Conservation (phyloP, 2,797 vertebrate species). For the Pogoniulus pusillus region DNA sequence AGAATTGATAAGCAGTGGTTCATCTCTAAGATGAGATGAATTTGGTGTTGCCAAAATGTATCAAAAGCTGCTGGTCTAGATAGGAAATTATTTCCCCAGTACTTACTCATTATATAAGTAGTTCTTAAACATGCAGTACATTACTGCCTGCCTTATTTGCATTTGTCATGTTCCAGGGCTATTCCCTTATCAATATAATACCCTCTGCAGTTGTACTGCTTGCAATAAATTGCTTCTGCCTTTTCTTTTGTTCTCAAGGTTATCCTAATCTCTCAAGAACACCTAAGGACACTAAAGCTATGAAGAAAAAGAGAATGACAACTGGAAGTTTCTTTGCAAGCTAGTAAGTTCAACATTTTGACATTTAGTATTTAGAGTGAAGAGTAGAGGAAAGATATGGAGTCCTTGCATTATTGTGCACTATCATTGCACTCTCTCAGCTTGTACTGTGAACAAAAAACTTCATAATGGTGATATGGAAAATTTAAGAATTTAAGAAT, state of each 20-base stretch:
- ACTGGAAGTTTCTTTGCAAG: not conserved
- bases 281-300: not conserved
- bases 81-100: not conserved
- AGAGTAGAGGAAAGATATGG: not conserved
- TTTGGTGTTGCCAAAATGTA: not conserved
- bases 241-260: conserved; percentile 60
- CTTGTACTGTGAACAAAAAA: not conserved
- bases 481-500: not conserved
- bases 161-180: conserved; percentile 39
- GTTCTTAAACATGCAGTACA: conserved; percentile 28
- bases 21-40: not conserved
- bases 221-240: conserved; percentile 36
- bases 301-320: not conserved
- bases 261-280: conserved; percentile 25
- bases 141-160: conserved; percentile 19
- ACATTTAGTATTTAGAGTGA: not conserved
- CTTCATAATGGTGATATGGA: not conserved
- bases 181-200: conserved; percentile 54
- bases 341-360: not conserved
- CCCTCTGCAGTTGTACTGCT: not conserved
- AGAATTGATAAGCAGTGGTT: conserved; percentile 17
- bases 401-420: not conserved
- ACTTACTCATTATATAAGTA: conserved; percentile 34
- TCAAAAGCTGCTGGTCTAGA: conserved; percentile 9
- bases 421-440: not conserved